A percentile compares a stretch with the other conserved stretches of the same genome.
Evolutionary conservation across 1,140 invertebrate species (phyloP).

Genomic region (Brachionus sp.): DNA sequence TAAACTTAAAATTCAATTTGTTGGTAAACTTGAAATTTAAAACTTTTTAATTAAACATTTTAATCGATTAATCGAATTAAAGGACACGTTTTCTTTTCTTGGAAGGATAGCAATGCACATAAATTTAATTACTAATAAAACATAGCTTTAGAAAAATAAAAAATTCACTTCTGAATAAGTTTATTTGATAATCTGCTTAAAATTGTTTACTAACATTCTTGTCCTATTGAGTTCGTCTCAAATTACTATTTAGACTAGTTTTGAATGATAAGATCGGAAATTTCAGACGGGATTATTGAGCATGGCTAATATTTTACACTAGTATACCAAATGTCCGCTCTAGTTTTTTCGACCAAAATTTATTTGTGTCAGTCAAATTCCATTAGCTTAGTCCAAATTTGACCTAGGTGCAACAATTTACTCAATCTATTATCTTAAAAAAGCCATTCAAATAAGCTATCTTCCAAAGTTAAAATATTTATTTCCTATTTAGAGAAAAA

Average conservation of each 20-base stretch:
- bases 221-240: background rate
- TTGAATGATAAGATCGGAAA: constrained; percentile 34
- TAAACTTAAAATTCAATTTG: background rate
- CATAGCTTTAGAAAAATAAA: background rate
- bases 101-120: background rate
- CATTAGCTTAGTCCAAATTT: background rate
- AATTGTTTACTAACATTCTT: constrained; percentile 25
- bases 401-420: background rate
- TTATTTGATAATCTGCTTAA: constrained; percentile 36
- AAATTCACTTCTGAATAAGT: background rate
- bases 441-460: background rate
- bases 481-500: background rate
- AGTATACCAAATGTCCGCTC: background rate
- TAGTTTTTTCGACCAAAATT: background rate
- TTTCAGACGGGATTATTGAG: constrained; percentile 4
- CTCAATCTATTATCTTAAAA: background rate
- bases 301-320: background rate
- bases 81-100: constrained; percentile 17
- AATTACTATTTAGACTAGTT: constrained; percentile 23
- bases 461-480: background rate
- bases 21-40: constrained; percentile 34
- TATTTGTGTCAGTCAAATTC: background rate
- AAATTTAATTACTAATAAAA: constrained; percentile 17
- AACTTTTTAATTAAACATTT: constrained; percentile 25
- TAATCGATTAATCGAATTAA: constrained; percentile 37